phyloP scores from a whole-genome alignment of 2,113 vertebrate species.

The Anas platyrhynchos region DNA sequence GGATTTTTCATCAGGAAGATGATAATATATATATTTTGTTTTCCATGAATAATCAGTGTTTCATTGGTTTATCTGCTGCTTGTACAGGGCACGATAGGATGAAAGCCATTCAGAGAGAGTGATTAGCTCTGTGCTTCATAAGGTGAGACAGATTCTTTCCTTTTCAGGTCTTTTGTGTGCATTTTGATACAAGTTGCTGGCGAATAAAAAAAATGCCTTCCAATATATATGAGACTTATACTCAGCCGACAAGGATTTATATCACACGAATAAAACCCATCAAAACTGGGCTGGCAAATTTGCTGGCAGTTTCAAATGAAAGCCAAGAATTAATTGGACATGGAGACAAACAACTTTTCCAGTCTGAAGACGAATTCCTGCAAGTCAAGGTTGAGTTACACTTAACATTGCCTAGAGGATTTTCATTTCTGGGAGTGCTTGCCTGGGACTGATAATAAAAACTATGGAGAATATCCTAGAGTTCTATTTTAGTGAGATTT shows the following conservation, averaged over 20 bases:
- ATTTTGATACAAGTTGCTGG: not conserved
- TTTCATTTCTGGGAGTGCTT: slow-evolving; percentile 17
- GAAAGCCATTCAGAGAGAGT: not conserved
- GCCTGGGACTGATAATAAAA: not conserved
- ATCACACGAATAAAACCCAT: slow-evolving; percentile 14
- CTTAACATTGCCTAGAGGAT: slow-evolving; percentile 16
- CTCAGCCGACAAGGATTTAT: not conserved
- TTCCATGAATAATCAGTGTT: not conserved
- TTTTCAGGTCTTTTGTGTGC: not conserved
- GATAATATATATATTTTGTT: not conserved
- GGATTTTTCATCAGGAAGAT: not conserved
- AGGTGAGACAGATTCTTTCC: not conserved
- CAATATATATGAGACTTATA: not conserved
- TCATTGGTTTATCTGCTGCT: not conserved
- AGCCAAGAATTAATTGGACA: slow-evolving; percentile 46
- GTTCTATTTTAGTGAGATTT: not conserved
- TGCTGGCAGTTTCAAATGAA: slow-evolving; percentile 30
- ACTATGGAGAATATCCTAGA: not conserved
- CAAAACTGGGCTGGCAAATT: slow-evolving; percentile 1
- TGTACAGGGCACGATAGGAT: not conserved
- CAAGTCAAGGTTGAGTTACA: slow-evolving; percentile 49
- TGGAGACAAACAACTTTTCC: slow-evolving; percentile 23
- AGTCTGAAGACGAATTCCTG: not conserved
- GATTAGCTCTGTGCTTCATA: not conserved
- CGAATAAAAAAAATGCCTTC: not conserved